Evolutionary conservation across 2,888 invertebrate genomes (phyloP).

Genomic region (Alloplasta piceator): DNA sequence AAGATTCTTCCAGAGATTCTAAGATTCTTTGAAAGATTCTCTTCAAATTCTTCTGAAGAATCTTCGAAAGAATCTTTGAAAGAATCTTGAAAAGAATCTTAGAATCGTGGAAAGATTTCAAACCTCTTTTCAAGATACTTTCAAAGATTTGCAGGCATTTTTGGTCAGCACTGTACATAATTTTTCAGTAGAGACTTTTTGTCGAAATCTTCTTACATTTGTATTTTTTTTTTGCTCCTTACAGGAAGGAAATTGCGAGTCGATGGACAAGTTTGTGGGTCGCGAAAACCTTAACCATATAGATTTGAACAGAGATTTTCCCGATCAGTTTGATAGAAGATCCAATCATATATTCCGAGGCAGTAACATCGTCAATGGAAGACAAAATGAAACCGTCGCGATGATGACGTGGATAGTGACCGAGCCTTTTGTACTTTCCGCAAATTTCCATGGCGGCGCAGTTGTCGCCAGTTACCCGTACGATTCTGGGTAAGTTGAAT

Average conservation of each 20-base stretch:
- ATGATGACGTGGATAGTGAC: conserved; percentile 95
- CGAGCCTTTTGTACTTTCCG: conserved; percentile 96
- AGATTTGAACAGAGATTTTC: conserved; percentile 96
- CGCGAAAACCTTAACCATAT: conserved; percentile 91
- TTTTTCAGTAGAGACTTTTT: no score
- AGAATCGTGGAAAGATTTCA: no score
- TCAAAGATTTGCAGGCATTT: no score
- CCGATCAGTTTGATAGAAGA: conserved; percentile 90
- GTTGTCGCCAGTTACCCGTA: conserved; percentile 99
- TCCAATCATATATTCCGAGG: conserved; percentile 81
- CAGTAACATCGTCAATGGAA: conserved; percentile 85
- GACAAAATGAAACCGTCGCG: conserved; percentile 95
- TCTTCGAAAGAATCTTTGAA: no score
- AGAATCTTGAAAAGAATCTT: no score
- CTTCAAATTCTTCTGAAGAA: no score
- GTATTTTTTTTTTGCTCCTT: conserved; percentile 73
- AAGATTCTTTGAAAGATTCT: no score
- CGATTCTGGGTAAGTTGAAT: conserved; percentile 88
- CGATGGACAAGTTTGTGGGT: conserved; percentile 87
- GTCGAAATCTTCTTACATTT: conserved; percentile 2
- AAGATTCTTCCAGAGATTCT: no score
- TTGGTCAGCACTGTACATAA: no score
- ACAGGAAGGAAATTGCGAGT: conserved; percentile 92
- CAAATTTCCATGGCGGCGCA: conserved; percentile 98
- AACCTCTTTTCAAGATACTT: no score